Conservation (phyloP, 2,113 vertebrate genomes). For the Tetrax tetrax region DNA sequence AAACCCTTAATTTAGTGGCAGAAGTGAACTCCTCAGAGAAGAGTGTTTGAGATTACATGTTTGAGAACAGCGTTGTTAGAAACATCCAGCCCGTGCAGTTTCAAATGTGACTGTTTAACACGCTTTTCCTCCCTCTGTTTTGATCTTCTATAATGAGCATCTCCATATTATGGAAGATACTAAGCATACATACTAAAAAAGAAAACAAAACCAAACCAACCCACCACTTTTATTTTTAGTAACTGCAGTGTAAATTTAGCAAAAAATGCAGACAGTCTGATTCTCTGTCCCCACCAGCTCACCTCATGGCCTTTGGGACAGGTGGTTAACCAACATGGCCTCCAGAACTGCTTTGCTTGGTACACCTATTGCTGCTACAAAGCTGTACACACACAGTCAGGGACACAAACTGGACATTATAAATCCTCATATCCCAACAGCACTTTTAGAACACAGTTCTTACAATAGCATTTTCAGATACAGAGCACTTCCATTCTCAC, state of each 20-base stretch:
- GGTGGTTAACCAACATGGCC: rapidly evolving
- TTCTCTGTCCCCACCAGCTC: neutral
- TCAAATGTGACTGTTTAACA: neutral
- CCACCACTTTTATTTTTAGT: neutral
- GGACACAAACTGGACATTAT: neutral
- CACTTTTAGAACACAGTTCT: neutral
- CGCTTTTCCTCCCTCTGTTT: rapidly evolving
- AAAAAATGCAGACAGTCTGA: neutral
- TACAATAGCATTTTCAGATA: neutral
- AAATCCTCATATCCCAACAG: neutral
- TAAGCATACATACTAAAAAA: neutral
- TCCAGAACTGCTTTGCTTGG: neutral
- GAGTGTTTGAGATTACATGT: neutral
- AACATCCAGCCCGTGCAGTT: neutral
- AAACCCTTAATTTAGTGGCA: neutral
- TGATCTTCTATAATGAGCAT: neutral
- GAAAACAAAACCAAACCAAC: too few relatives aligned
- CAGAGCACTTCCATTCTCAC: neutral
- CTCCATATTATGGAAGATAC: neutral
- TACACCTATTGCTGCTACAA: neutral
- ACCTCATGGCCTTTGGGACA: neutral
- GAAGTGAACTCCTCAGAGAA: neutral
- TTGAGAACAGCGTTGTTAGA: neutral
- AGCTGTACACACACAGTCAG: neutral
- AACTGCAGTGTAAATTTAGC: neutral